Base-by-base conservation (phyloP, 2,888 invertebrate genomes). In the Anorthoa munda region DNA sequence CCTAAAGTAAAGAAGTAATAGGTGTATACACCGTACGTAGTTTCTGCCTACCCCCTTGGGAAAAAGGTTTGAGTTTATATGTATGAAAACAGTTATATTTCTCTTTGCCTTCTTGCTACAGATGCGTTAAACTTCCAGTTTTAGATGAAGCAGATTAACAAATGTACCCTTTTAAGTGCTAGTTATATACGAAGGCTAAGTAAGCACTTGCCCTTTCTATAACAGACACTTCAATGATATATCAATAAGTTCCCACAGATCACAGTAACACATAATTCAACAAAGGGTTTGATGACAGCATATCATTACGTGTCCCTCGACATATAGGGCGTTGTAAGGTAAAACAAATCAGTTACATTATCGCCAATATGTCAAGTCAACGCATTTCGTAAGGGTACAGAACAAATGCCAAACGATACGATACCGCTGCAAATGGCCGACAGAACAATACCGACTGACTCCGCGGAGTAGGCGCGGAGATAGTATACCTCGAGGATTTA, bases 331-430 rank as follows among this genome's bases (percentile, higher is more conserved):
- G 66, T 67, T 64, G 76, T 77, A 48, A 65, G 45, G 67, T 80
- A 80, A 82, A 87, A 88, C 88, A 91, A 91, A 90, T 88, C 84
- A 89, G 84, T 86, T 83, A 80, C 74, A 84, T 83, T 89, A 86
- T 86, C 79, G 86, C 78, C 86, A 87, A 89, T 91, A 92, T 91
- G 91, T 92, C 90, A 91, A 91, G 91, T 92, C 90, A 90, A 90
- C 84, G 83, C 73, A 86, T 91, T 90, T 88, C 85, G 88, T 89
- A 93, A 93, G 87, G 89, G 86, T 87, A 73, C 89, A 89, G 89
- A 91, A 90, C 92, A 92, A 94, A 93, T 93, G 91, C 86, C 92
- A 93, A 91, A 89, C 56, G 61, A 88, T 87, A 90, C 85, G 88
- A 87, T 88, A 90, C 86, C 31, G 55, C 74, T 75, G 65, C 85